Conservation (phyloP, 2,888 invertebrate species). For the Xestobium rufovillosum region DNA sequence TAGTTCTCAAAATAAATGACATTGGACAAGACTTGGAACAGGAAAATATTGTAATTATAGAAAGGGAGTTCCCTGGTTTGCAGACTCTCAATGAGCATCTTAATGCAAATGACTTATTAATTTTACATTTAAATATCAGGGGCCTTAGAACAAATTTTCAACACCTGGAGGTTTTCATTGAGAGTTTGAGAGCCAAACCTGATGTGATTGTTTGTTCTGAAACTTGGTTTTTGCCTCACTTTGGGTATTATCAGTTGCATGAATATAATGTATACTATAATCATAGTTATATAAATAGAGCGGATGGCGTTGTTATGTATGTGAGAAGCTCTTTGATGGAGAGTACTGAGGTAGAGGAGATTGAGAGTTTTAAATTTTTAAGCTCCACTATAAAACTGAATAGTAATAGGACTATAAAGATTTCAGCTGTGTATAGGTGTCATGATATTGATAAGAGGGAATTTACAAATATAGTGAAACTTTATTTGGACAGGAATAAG, state of each 20-base stretch:
- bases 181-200: constrained; percentile 10
- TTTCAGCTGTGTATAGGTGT: constrained; percentile 11
- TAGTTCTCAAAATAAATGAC: too few relatives aligned
- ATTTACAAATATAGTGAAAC: constrained; percentile 4
- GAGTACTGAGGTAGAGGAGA: constrained; percentile 7
- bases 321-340: constrained; percentile 11
- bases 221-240: constrained; percentile 9
- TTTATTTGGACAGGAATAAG: constrained; percentile 8
- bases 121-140: constrained; percentile 13
- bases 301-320: constrained; percentile 15
- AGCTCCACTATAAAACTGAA: constrained; percentile 3
- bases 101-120: constrained; percentile 2
- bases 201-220: constrained; percentile 12
- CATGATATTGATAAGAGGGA: constrained; percentile 9
- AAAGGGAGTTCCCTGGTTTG: too few relatives aligned
- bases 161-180: constrained; percentile 10
- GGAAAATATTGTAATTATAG: too few relatives aligned
- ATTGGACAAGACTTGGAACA: too few relatives aligned
- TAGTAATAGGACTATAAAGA: constrained; percentile 7
- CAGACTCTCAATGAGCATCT: neutral
- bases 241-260: constrained; percentile 3
- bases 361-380: constrained; percentile 8
- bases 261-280: constrained; percentile 11
- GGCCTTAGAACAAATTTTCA: constrained; percentile 9
- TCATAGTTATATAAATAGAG: constrained; percentile 13